Base-by-base conservation (phyloP, 2,113 vertebrate genomes). In the Ardeotis arabs region DNA sequence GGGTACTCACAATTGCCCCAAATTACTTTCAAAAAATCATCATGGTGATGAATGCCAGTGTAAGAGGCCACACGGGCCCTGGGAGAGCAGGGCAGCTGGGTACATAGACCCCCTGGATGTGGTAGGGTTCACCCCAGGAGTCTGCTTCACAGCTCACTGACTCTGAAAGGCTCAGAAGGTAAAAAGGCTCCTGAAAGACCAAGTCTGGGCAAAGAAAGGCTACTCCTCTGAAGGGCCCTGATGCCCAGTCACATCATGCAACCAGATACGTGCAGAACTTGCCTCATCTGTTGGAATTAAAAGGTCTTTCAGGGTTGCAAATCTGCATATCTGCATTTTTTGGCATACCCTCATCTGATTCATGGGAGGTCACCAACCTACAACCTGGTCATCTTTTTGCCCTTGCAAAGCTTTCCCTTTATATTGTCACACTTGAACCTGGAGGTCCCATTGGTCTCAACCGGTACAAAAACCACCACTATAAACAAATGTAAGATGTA, bases 1-100 rank as follows among this genome's bases (percentile, higher is more conserved):
- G 24, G 9, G 31, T 7, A 24, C 0, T 0, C 27, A 9, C 33
- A 16, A 31, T 41, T 49, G 25, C 35, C 41, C 23, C 20, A 29
- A 18, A 33, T 64, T 18, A 29, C 19, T 60, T 64, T 28, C 39
- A 35, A 12, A 1, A 53, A 64, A 28, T 28, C 27, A 14, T 44
- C 12, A 2, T 1, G 24, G 18, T 16, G 45, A 19, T 66, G 64
- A 53, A 10, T 14, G 17, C 4, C 5, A 11, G 22, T 4, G 12
- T 55, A 59, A 79, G 44, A 67, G 22, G 31, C 25, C 7, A 1
- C 20, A 44, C 28, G 49, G 23, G 12, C 10, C 23, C 16, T 7
- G 9, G 49, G 13, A 73, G 7, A 1, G 3, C 12, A 4, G 1
- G 63, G 44, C 24, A 76, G 16, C 45, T 39, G 67, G 29, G 63